Percentiles rank a stretch among this genome's conserved stretches.
These are phyloP conservation scores for Galleria mellonella DNA, from an alignment of 1,140 invertebrate species.

Conservation along the genomic window DNA sequence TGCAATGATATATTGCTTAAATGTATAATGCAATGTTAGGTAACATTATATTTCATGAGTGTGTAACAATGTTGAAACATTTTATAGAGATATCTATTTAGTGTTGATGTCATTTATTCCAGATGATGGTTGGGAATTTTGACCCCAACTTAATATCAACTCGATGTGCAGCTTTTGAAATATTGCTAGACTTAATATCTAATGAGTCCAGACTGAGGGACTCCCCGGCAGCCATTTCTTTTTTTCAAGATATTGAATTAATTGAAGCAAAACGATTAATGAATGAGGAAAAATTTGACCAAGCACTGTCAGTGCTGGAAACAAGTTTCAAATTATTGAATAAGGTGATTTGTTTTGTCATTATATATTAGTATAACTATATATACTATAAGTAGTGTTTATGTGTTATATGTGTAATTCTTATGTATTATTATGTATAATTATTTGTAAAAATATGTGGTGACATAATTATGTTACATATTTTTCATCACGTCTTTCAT, in stretches of 20 bases:
- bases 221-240: slow-evolving; percentile 77
- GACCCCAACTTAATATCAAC: slow-evolving; percentile 80
- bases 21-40: too few species aligned
- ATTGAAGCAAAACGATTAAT: slow-evolving; percentile 77
- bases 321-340: slow-evolving; percentile 83
- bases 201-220: slow-evolving; percentile 76
- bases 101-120: too few species aligned
- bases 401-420: too few species aligned
- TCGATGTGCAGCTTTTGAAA: slow-evolving; percentile 83
- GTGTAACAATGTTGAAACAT: too few species aligned
- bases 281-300: slow-evolving; percentile 76
- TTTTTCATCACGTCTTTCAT: too few species aligned
- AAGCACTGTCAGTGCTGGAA: slow-evolving; percentile 80
- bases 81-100: too few species aligned
- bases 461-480: too few species aligned
- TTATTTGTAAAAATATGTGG: not conserved
- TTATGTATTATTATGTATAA: too few species aligned
- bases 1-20: too few species aligned
- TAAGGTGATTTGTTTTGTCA: slow-evolving; percentile 66
- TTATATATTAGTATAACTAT: not conserved
- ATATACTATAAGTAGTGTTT: too few species aligned
- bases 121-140: slow-evolving; percentile 84
- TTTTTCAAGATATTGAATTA: slow-evolving; percentile 81
- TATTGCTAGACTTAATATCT: slow-evolving; percentile 77
- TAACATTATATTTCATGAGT: too few species aligned